These are phyloP conservation scores for Nysson spinosus DNA, from an alignment of 2,888 invertebrate genomes.

Conservation along the genomic window DNA sequence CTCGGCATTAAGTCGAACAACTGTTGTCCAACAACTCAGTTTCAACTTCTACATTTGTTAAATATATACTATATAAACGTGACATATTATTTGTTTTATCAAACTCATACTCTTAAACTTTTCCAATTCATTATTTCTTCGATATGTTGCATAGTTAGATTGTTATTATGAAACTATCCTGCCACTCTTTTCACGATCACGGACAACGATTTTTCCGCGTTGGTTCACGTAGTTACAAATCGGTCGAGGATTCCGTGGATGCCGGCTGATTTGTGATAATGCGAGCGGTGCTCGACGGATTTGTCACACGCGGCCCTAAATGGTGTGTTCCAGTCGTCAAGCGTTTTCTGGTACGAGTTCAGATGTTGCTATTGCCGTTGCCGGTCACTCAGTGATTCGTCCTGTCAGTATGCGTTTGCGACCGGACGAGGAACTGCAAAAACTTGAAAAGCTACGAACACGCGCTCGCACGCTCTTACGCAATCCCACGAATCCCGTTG, in stretches of 20 bases:
- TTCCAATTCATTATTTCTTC: background rate
- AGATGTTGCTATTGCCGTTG: constrained; percentile 1
- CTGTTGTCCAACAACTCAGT: constrained; percentile 11
- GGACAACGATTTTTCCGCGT: constrained; percentile 56
- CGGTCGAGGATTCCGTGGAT: constrained; percentile 73
- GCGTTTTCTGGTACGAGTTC: constrained; percentile 26
- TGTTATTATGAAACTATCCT: background rate
- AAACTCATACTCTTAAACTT: background rate
- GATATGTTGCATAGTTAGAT: too few species aligned
- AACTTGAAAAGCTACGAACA: constrained; percentile 59
- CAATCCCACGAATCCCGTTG: constrained; percentile 67
- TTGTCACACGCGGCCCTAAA: constrained; percentile 74
- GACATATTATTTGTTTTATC: too few species aligned
- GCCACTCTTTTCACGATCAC: constrained; percentile 56
- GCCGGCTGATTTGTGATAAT: constrained; percentile 73
- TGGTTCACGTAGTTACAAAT: constrained; percentile 72
- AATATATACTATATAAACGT: background rate
- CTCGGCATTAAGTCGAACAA: constrained; percentile 36
- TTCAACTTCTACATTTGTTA: background rate
- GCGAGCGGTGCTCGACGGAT: constrained; percentile 65
- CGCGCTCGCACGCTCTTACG: constrained; percentile 57
- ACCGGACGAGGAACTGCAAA: constrained; percentile 61
- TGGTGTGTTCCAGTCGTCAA: constrained; percentile 54
- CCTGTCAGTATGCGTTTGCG: constrained; percentile 26
- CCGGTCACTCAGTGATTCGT: constrained; percentile 14